phyloP scores from a whole-genome alignment of 1,140 invertebrate species.

The Drosophila subobscura region DNA sequence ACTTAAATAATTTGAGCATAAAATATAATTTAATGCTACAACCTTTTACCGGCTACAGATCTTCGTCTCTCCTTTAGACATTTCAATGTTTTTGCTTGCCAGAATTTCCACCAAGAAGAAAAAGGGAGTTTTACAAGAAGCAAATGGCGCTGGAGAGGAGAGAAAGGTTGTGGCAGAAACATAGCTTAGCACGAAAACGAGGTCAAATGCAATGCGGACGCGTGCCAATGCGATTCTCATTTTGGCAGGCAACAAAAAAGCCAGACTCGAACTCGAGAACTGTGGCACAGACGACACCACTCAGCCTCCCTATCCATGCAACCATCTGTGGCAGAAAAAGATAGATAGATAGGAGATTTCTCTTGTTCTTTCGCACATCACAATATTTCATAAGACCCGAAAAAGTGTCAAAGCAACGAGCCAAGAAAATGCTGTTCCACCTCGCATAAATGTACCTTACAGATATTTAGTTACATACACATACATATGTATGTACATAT shows the following conservation, averaged over 20 bases:
- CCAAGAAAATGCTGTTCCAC: neutral
- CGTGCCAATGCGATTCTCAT: slow-evolving; percentile 48
- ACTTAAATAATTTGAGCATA: slow-evolving; percentile 79
- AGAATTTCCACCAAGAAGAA: slow-evolving; percentile 1
- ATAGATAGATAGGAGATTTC: too few relatives aligned
- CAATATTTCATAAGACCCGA: too few relatives aligned
- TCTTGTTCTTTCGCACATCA: too few relatives aligned
- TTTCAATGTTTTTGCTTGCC: slow-evolving; percentile 17
- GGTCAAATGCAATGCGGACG: slow-evolving; percentile 58
- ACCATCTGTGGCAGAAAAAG: too few relatives aligned
- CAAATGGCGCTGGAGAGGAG: too few relatives aligned
- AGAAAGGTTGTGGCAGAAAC: slow-evolving; percentile 30
- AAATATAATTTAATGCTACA: slow-evolving; percentile 75
- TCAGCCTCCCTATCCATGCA: too few relatives aligned
- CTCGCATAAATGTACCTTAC: too few relatives aligned
- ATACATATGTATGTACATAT: too few relatives aligned
- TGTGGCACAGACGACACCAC: too few relatives aligned
- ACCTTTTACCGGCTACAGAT: too few relatives aligned
- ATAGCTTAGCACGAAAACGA: slow-evolving; percentile 45
- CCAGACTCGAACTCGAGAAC: neutral
- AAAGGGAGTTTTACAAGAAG: neutral
- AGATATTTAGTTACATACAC: too few relatives aligned
- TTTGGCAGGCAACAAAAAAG: slow-evolving; percentile 52
- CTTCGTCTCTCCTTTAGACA: neutral
- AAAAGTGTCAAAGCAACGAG: slow-evolving; percentile 9